Percentiles rank a stretch among this genome's conserved stretches.
Conservation (phyloP, 64 coral and sea anemone species). For the Pachyseris speciosa region DNA sequence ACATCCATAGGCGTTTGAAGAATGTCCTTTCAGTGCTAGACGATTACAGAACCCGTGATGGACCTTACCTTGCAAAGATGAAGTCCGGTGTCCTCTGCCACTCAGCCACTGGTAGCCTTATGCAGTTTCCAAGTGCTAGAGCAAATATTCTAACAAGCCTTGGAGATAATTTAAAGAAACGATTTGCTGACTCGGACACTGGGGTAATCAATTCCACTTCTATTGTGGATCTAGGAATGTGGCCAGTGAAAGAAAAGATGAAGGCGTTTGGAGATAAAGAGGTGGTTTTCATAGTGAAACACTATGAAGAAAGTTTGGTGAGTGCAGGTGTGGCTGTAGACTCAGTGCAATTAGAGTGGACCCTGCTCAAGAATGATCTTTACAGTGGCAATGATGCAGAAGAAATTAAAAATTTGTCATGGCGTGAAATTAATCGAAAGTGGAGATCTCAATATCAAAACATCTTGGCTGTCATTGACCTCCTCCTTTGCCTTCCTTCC, state of each 20-base stretch:
- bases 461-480: constrained; percentile 46
- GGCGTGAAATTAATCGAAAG: constrained; percentile 21
- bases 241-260: constrained; percentile 29
- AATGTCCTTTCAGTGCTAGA: constrained; percentile 49
- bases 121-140: background rate
- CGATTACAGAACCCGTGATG: background rate
- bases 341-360: constrained; percentile 37
- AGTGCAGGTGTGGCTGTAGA: constrained; percentile 7
- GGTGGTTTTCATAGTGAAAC: constrained; percentile 26
- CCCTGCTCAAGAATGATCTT: constrained; percentile 40
- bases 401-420: constrained; percentile 20
- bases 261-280: constrained; percentile 33
- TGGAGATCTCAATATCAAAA: constrained; percentile 26
- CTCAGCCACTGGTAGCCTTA: background rate
- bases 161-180: background rate
- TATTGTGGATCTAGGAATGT: constrained; percentile 32
- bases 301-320: constrained; percentile 28
- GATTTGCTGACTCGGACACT: constrained; percentile 1
- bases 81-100: background rate
- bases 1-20: background rate
- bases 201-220: constrained; percentile 1
- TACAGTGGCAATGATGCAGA: constrained; percentile 1
- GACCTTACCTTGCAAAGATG: background rate
- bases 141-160: background rate
- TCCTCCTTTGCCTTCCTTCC: constrained; percentile 42